These are phyloP conservation scores for Nebria ingens DNA, from an alignment of 1,140 invertebrate genomes.

Conservation along the genomic window DNA sequence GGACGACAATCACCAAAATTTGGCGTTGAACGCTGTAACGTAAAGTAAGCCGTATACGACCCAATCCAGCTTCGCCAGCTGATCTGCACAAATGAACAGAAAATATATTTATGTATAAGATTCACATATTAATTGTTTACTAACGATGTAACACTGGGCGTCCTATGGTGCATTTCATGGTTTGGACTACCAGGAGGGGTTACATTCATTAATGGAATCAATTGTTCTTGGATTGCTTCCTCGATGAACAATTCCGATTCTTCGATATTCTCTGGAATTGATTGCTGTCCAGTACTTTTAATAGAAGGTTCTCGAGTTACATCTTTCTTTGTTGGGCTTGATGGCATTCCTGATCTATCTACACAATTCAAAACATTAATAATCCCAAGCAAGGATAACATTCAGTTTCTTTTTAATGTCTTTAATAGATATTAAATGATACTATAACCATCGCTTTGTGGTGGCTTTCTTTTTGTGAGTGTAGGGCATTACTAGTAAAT, in stretches of 20 bases:
- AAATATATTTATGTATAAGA: conserved; percentile 12
- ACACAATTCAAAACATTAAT: too few relatives aligned
- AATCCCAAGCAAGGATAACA: too few relatives aligned
- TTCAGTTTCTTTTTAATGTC: too few relatives aligned
- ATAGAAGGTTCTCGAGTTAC: conserved; percentile 13
- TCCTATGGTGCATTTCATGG: conserved; percentile 31
- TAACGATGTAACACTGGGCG: conserved; percentile 39
- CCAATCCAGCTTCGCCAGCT: conserved; percentile 56
- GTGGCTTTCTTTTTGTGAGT: too few relatives aligned
- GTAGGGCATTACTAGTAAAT: too few relatives aligned
- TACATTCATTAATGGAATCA: conserved; percentile 20
- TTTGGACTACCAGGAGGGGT: conserved; percentile 16
- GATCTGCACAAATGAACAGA: conserved; percentile 33
- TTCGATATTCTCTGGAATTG: neutral
- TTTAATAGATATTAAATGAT: too few relatives aligned
- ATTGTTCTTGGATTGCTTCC: conserved; percentile 31
- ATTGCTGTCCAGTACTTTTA: neutral
- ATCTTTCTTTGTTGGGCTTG: conserved; percentile 15
- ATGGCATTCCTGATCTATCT: neutral
- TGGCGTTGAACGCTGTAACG: conserved; percentile 74
- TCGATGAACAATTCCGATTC: conserved; percentile 20
- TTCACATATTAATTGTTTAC: conserved; percentile 11
- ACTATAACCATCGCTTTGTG: too few relatives aligned
- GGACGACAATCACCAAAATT: conserved; percentile 69
- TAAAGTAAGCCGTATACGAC: conserved; percentile 76